A percentile compares a stretch with the other conserved stretches of the same genome.
phyloP scores from a whole-genome alignment of 2,888 invertebrate genomes.

The Chesias legatella region DNA sequence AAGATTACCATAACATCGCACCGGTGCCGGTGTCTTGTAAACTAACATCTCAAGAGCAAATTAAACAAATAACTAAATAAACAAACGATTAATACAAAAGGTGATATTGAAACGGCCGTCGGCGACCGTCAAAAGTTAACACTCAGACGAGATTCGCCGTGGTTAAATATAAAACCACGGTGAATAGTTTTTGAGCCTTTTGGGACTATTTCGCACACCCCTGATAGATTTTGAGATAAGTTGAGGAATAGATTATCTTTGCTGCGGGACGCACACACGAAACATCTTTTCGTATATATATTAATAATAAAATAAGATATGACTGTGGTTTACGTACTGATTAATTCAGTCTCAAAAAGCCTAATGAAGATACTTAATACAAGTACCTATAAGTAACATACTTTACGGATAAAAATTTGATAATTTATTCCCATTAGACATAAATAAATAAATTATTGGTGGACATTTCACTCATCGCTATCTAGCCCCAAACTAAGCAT shows the following conservation, averaged over 20 bases:
- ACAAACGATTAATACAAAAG: conserved; percentile 32
- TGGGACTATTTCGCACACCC: conserved; percentile 61
- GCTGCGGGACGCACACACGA: too few species aligned
- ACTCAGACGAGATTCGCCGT: conserved; percentile 28
- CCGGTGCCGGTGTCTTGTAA: conserved; percentile 47
- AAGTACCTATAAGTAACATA: too few species aligned
- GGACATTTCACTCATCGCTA: too few species aligned
- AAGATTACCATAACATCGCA: conserved; percentile 38
- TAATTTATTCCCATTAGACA: too few species aligned
- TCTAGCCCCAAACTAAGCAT: too few species aligned
- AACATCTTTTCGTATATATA: too few species aligned
- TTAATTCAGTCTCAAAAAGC: too few species aligned
- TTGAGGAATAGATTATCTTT: conserved; percentile 23
- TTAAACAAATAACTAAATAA: conserved; percentile 44
- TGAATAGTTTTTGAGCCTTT: conserved; percentile 30
- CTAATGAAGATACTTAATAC: too few species aligned
- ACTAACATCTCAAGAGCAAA: conserved; percentile 46
- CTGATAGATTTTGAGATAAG: conserved; percentile 62
- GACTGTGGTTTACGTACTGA: too few species aligned
- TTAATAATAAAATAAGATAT: too few species aligned
- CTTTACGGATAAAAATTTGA: too few species aligned
- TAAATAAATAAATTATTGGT: too few species aligned
- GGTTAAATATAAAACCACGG: conserved; percentile 32
- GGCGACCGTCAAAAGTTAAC: conserved; percentile 63
- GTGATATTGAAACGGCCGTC: conserved; percentile 34